Evolutionary conservation across 2,797 vertebrate species (phyloP).

Genomic region (Lindbergichthys nudifrons): DNA sequence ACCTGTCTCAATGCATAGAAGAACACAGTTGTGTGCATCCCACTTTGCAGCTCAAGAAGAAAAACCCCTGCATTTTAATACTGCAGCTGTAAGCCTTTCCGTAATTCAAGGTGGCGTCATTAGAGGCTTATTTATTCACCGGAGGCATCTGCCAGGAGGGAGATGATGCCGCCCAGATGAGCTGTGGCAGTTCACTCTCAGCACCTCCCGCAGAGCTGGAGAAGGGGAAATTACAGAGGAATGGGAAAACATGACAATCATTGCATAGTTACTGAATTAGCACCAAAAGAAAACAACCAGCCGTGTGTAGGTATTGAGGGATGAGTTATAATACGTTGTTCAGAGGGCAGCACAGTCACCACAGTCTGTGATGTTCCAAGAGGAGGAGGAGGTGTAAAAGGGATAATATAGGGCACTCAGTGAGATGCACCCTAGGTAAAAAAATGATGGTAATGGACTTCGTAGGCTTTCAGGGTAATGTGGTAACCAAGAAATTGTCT

Average conservation of each 20-base stretch:
- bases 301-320: constrained; percentile 38
- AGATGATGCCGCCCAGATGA: constrained; percentile 75
- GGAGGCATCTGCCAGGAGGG: constrained; percentile 61
- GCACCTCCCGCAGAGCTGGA: constrained; percentile 72
- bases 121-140: constrained; percentile 84
- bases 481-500: constrained; percentile 15
- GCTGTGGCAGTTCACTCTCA: constrained; percentile 74
- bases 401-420: constrained; percentile 25
- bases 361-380: constrained; percentile 32
- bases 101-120: constrained; percentile 84
- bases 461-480: constrained; percentile 41
- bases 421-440: constrained; percentile 14
- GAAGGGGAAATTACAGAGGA: constrained; percentile 77
- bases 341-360: constrained; percentile 4
- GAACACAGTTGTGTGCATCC: constrained; percentile 56
- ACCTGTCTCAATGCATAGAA: constrained; percentile 77
- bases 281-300: constrained; percentile 70
- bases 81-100: constrained; percentile 81
- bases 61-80: constrained; percentile 78
- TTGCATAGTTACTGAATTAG: constrained; percentile 76
- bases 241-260: constrained; percentile 83
- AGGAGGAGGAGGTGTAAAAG: constrained; percentile 20
- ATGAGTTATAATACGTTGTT: constrained; percentile 46
- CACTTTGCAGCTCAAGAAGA: constrained; percentile 58
- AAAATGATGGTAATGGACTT: constrained; percentile 31